Evolutionary conservation across 2,113 vertebrate genomes (phyloP).

Genomic region (Oryzias melastigma): DNA sequence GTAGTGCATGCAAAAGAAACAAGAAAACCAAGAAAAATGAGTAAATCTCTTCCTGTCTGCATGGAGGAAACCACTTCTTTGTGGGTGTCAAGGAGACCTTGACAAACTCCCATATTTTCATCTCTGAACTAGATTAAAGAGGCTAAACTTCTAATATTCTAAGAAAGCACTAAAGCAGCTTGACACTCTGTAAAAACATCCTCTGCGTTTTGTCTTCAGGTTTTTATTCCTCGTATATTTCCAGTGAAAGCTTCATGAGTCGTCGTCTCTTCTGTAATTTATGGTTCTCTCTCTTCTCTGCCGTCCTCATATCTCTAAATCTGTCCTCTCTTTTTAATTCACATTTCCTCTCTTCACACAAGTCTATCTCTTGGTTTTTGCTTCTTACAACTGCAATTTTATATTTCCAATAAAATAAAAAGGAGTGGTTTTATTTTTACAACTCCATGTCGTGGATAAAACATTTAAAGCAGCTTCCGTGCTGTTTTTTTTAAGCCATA

Average conservation of each 20-base stretch:
- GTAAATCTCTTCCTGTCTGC: not conserved
- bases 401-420: not conserved
- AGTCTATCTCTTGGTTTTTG: not conserved
- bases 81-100: no score
- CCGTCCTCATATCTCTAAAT: constrained; percentile 46
- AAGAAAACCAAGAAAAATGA: not conserved
- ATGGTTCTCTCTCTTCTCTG: constrained; percentile 35
- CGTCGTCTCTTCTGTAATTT: constrained; percentile 50
- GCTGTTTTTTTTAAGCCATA: not conserved
- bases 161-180: constrained; percentile 20
- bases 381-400: not conserved
- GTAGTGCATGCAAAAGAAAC: not conserved
- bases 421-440: not conserved
- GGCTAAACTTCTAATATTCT: constrained; percentile 33
- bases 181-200: constrained; percentile 15
- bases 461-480: not conserved
- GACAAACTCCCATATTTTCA: no score
- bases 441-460: not conserved
- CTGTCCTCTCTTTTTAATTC: constrained; percentile 37
- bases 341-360: constrained; percentile 10
- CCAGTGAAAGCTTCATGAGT: constrained; percentile 25
- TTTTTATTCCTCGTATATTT: constrained; percentile 52
- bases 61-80: not conserved
- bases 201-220: constrained; percentile 4
- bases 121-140: constrained; percentile 16